Percentiles rank a stretch among this genome's conserved stretches.
These are phyloP conservation scores for Bibio marci DNA, from an alignment of 2,888 invertebrate species.

Conservation along the genomic window DNA sequence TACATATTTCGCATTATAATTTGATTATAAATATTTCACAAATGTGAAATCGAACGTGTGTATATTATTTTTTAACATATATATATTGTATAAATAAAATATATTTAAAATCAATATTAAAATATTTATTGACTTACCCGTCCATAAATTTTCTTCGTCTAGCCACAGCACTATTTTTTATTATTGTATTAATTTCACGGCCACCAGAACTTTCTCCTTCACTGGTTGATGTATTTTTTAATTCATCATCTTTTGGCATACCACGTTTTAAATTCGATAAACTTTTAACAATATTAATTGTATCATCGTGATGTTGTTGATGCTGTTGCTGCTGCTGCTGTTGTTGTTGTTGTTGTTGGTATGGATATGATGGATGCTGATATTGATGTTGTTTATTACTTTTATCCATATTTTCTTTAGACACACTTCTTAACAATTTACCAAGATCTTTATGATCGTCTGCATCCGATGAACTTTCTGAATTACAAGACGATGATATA, in stretches of 20 bases:
- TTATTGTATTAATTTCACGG: conserved; percentile 30
- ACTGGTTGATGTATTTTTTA: conserved; percentile 21
- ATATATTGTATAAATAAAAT: too few species aligned
- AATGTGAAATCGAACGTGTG: neutral
- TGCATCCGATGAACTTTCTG: conserved; percentile 5
- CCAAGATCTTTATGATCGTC: conserved; percentile 20
- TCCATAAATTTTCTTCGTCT: conserved; percentile 29
- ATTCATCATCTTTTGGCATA: conserved; percentile 2
- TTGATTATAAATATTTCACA: too few species aligned
- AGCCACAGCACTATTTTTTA: conserved; percentile 31
- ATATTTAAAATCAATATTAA: too few species aligned
- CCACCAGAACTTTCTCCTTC: conserved; percentile 34
- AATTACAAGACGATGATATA: neutral
- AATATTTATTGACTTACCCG: too few species aligned
- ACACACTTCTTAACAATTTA: conserved; percentile 20
- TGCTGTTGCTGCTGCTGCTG: conserved; percentile 3
- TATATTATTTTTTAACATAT: too few species aligned
- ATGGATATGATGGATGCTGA: too few species aligned
- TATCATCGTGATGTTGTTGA: conserved; percentile 16
- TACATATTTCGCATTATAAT: too few species aligned
- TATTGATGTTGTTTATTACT: neutral
- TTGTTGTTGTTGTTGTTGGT: too few species aligned
- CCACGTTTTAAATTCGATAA: conserved; percentile 20
- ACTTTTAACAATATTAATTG: conserved; percentile 24
- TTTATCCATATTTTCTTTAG: conserved; percentile 18